These are phyloP conservation scores for Eumaeus atala DNA, from an alignment of 1,140 invertebrate species.

Conservation along the genomic window DNA sequence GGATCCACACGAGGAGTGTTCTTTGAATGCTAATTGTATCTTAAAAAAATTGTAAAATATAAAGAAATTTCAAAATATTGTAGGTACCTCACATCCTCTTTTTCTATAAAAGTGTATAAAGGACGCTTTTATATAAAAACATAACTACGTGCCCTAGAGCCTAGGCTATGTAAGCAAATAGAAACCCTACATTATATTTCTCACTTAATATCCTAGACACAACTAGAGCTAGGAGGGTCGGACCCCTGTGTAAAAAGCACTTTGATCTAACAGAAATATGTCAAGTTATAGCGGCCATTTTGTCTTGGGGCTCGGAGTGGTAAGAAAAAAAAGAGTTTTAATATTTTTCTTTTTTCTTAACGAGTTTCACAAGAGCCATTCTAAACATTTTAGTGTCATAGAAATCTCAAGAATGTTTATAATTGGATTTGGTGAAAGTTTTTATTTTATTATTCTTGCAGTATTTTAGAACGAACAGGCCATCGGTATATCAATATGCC, in stretches of 20 bases:
- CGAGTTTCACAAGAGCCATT: background rate
- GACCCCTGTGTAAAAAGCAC: slow-evolving; percentile 5
- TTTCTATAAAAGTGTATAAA: too few relatives aligned
- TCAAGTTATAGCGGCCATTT: slow-evolving; percentile 3
- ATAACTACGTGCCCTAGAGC: background rate
- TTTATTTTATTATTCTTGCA: too few relatives aligned
- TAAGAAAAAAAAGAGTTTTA: slow-evolving; percentile 1
- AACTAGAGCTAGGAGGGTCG: slow-evolving; percentile 1
- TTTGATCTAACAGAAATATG: slow-evolving; percentile 11
- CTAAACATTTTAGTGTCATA: background rate
- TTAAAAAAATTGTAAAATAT: too few relatives aligned
- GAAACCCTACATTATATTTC: slow-evolving; percentile 8
- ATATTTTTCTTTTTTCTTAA: slow-evolving; percentile 1
- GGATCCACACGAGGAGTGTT: too few relatives aligned
- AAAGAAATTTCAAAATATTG: too few relatives aligned
- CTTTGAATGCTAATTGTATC: too few relatives aligned
- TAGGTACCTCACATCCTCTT: too few relatives aligned
- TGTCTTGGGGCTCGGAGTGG: slow-evolving; percentile 3
- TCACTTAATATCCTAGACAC: slow-evolving; percentile 8
- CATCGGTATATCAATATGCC: too few relatives aligned
- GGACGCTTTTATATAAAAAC: too few relatives aligned
- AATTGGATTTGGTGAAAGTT: too few relatives aligned
- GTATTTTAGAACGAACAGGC: too few relatives aligned
- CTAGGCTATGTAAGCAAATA: background rate
- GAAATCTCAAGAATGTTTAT: too few relatives aligned